phyloP scores from a whole-genome alignment of 2,113 vertebrate species.

The Sclerurus mexicanus region DNA sequence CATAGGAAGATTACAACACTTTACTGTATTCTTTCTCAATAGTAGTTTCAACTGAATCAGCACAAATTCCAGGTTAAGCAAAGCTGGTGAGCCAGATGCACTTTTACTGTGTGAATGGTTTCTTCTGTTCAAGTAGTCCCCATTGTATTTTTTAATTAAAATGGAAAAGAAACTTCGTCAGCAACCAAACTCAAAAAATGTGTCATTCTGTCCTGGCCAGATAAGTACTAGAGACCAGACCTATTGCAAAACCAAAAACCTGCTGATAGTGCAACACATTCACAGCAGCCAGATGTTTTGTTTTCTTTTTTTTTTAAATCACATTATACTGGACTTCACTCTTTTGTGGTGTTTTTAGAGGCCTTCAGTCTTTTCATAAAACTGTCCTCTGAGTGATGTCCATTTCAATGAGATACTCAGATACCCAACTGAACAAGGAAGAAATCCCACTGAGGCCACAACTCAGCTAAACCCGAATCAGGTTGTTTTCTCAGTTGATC shows the following conservation, averaged over 20 bases:
- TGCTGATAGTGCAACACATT: background rate
- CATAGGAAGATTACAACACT: background rate
- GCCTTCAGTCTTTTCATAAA: background rate
- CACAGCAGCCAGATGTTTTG: background rate
- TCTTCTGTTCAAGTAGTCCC: background rate
- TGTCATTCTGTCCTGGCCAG: background rate
- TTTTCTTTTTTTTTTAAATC: background rate
- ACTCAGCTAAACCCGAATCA: background rate
- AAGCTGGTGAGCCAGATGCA: background rate
- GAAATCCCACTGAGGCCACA: background rate
- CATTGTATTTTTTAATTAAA: background rate
- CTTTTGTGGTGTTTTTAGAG: background rate
- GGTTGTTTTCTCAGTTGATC: background rate
- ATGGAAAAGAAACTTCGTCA: background rate
- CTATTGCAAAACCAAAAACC: background rate
- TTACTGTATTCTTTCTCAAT: background rate
- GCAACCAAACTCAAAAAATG: background rate
- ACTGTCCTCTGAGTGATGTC: background rate
- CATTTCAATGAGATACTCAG: background rate
- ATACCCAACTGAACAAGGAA: background rate
- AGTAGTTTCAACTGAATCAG: slow-evolving; percentile 2
- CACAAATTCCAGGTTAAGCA: background rate
- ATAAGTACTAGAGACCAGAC: background rate
- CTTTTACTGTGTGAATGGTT: background rate
- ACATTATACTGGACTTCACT: background rate